These are phyloP conservation scores for Allophyes oxyacanthae DNA, from an alignment of 2,888 invertebrate genomes.

Conservation along the genomic window DNA sequence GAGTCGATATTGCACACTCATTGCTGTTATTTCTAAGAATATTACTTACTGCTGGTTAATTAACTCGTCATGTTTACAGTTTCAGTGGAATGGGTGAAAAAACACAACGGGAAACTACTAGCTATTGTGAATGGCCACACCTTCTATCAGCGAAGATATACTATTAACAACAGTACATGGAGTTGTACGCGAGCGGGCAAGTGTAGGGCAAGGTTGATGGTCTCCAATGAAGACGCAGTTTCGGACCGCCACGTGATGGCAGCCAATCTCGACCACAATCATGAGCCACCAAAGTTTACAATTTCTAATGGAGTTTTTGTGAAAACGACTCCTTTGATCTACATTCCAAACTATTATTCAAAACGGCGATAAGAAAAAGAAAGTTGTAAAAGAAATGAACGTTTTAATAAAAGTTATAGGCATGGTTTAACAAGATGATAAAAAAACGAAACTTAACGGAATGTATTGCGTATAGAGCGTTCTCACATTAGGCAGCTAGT, in stretches of 20 bases:
- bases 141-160: slow-evolving; percentile 52
- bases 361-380: no score
- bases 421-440: no score
- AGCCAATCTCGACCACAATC: slow-evolving; percentile 26
- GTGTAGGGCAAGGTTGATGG: slow-evolving; percentile 26
- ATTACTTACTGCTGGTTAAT: no score
- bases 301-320: slow-evolving; percentile 24
- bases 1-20: no score
- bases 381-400: no score
- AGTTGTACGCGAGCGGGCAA: slow-evolving; percentile 30
- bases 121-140: slow-evolving; percentile 59
- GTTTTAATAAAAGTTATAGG: no score
- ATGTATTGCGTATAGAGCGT: no score
- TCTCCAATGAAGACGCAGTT: slow-evolving; percentile 12
- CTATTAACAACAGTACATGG: slow-evolving; percentile 14
- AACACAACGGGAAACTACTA: slow-evolving; percentile 55
- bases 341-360: no score
- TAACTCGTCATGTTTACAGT: no score
- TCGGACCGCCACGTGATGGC: neutral
- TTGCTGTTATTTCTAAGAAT: no score
- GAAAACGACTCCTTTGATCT: slow-evolving; percentile 4
- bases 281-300: slow-evolving; percentile 32
- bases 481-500: no score
- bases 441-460: no score
- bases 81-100: slow-evolving; percentile 46